Percentiles rank a stretch among this genome's conserved stretches.
phyloP scores from a whole-genome alignment of 2,888 invertebrate genomes.

The Lepidochrysops patricia region DNA sequence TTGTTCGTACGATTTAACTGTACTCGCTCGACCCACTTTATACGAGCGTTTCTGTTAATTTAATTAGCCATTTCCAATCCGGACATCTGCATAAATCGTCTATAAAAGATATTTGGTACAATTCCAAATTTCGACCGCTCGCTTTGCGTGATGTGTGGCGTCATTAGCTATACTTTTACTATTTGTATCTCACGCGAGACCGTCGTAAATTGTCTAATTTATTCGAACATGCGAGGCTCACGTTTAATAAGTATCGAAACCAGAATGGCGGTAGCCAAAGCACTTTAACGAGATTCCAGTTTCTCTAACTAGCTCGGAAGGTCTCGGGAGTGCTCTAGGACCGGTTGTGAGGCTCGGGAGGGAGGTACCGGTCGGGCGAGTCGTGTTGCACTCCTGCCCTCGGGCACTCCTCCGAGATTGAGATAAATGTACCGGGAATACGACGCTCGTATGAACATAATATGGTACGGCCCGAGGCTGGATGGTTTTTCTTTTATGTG shows the following conservation, averaged over 20 bases:
- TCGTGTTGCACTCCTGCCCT: constrained; percentile 49
- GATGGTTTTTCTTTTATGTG: constrained; percentile 29
- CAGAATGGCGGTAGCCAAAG: constrained; percentile 25
- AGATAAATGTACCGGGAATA: constrained; percentile 49
- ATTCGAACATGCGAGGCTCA: neutral
- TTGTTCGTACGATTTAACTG: constrained; percentile 8
- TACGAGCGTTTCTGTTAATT: neutral
- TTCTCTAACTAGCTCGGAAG: constrained; percentile 51
- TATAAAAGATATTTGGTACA: constrained; percentile 33
- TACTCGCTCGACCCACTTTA: constrained; percentile 4
- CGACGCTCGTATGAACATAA: constrained; percentile 32
- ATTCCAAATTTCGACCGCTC: constrained; percentile 35
- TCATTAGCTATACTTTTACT: constrained; percentile 17
- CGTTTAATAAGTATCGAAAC: constrained; percentile 5
- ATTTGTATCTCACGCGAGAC: constrained; percentile 7
- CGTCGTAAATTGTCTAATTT: constrained; percentile 6
- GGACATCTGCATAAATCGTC: constrained; percentile 10
- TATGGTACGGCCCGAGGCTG: constrained; percentile 28
- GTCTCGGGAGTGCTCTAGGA: constrained; percentile 40
- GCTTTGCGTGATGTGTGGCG: neutral
- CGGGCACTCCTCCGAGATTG: constrained; percentile 43
- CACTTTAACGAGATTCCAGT: constrained; percentile 32
- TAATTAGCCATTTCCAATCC: constrained; percentile 8
- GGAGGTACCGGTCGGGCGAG: constrained; percentile 37
- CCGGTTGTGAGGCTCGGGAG: constrained; percentile 34